phyloP scores from a whole-genome alignment of 2,888 invertebrate genomes.

The Melieria picta region DNA sequence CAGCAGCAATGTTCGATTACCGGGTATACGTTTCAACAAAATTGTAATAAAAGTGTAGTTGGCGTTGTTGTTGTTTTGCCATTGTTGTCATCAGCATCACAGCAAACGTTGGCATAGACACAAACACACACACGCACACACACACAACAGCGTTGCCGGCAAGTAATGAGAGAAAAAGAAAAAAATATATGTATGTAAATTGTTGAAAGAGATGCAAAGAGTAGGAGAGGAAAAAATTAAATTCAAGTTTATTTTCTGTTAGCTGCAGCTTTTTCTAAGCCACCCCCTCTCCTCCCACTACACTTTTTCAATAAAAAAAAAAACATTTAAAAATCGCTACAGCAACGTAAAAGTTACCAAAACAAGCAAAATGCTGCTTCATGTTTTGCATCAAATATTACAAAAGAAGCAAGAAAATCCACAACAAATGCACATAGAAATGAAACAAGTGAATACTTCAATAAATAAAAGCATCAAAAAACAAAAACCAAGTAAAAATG shows the following conservation, averaged over 20 bases:
- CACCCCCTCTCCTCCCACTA: too few species aligned
- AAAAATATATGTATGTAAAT: background rate
- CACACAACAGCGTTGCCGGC: background rate
- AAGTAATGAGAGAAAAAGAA: constrained; percentile 11
- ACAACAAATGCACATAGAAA: too few species aligned
- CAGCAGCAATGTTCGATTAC: background rate
- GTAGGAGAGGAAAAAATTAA: background rate
- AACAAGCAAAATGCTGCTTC: background rate
- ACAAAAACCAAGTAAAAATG: too few species aligned
- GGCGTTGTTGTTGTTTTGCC: constrained; percentile 16
- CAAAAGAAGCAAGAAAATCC: too few species aligned
- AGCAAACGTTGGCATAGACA: too few species aligned
- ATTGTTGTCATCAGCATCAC: background rate
- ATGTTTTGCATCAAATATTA: too few species aligned
- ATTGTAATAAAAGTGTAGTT: background rate
- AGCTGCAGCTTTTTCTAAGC: too few species aligned
- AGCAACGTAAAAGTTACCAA: background rate
- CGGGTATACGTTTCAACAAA: background rate
- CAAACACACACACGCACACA: too few species aligned
- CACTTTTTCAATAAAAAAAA: background rate
- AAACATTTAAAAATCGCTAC: background rate
- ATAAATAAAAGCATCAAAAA: too few species aligned
- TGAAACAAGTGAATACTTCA: too few species aligned
- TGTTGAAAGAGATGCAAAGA: background rate
- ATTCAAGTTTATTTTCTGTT: too few species aligned